A percentile compares a stretch with the other conserved stretches of the same genome.
Evolutionary conservation across 2,797 vertebrate species (phyloP).

Genomic region (Syngnathus acus): DNA sequence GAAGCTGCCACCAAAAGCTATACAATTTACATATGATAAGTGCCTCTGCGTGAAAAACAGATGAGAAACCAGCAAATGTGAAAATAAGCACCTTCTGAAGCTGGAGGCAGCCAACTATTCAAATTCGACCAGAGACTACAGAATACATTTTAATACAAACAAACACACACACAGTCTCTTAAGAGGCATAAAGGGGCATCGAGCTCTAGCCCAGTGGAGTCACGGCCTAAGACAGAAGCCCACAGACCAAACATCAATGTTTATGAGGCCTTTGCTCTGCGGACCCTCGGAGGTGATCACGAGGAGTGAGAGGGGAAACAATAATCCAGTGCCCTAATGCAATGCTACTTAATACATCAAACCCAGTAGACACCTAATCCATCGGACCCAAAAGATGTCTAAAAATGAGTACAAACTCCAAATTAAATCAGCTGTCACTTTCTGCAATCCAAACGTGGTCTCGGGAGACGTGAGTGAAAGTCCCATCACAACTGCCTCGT

Average conservation of each 20-base stretch:
- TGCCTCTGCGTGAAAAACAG: constrained; percentile 63
- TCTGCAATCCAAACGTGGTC: too few species aligned
- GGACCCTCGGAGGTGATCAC: constrained; percentile 67
- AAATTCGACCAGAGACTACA: constrained; percentile 28
- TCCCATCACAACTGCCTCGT: constrained; percentile 3
- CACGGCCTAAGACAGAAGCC: constrained; percentile 54
- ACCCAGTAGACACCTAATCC: constrained; percentile 38
- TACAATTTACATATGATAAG: constrained; percentile 58
- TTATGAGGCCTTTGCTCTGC: constrained; percentile 70
- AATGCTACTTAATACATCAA: constrained; percentile 61
- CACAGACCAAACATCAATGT: constrained; percentile 66
- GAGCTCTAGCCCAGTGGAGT: constrained; percentile 50
- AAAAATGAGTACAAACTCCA: constrained; percentile 19
- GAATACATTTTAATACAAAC: constrained; percentile 34
- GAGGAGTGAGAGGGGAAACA: constrained; percentile 62
- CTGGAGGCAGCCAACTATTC: constrained; percentile 30
- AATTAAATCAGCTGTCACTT: background rate
- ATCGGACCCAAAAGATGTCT: constrained; percentile 38
- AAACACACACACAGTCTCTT: constrained; percentile 47
- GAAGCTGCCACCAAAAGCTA: constrained; percentile 31
- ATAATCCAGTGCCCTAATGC: constrained; percentile 58
- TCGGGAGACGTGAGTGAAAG: background rate
- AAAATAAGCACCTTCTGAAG: constrained; percentile 57
- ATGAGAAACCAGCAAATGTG: constrained; percentile 55
- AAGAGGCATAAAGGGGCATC: constrained; percentile 67